These are phyloP conservation scores for Characodon lateralis DNA, from an alignment of 2,797 vertebrate genomes.

Conservation along the genomic window DNA sequence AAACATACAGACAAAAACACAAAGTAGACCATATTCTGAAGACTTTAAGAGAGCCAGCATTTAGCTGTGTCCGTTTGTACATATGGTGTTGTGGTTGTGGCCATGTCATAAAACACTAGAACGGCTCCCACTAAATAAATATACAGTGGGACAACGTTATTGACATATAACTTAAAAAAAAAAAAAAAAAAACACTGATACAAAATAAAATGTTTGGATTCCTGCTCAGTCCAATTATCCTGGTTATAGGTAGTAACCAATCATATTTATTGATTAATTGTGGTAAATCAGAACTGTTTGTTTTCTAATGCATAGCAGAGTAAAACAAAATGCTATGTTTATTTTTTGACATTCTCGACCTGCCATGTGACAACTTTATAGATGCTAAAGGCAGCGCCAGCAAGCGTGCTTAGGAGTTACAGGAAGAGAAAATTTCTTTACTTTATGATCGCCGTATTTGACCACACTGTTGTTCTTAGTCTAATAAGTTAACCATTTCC, in stretches of 20 bases:
- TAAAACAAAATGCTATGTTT: too few species aligned
- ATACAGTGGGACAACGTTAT: background rate
- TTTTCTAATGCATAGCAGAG: background rate
- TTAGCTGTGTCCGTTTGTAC: background rate
- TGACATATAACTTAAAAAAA: background rate
- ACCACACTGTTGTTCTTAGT: background rate
- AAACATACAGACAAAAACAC: background rate
- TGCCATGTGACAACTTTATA: background rate
- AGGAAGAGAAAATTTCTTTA: background rate
- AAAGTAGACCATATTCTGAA: background rate
- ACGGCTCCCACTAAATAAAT: background rate
- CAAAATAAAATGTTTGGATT: background rate
- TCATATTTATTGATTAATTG: background rate
- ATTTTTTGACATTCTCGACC: background rate
- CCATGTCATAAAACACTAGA: background rate
- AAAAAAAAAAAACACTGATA: background rate
- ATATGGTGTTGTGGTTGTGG: background rate
- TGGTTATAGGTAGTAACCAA: background rate
- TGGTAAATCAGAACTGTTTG: background rate
- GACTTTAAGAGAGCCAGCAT: background rate
- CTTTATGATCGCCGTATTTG: background rate
- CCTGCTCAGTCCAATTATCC: background rate
- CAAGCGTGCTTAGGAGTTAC: slow-evolving; percentile 21
- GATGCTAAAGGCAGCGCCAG: background rate
- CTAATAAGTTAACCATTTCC: slow-evolving; percentile 1